Evolutionary conservation across 2,888 invertebrate genomes (phyloP).

Genomic region (Campoletis raptor): DNA sequence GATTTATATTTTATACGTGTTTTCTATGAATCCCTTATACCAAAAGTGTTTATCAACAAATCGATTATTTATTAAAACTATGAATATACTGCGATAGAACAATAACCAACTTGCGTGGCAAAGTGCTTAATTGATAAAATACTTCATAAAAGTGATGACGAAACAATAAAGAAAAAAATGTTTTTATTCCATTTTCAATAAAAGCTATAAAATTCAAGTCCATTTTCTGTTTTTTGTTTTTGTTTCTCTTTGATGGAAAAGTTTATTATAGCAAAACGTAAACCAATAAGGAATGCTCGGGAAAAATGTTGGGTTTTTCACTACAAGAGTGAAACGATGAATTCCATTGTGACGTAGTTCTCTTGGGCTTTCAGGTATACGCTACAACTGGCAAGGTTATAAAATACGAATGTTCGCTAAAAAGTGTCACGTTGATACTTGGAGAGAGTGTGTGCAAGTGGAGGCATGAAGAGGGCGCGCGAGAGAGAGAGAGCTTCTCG

Average conservation of each 20-base stretch:
- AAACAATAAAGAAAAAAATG: neutral
- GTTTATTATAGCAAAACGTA: conserved; percentile 1
- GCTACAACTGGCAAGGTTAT: conserved; percentile 46
- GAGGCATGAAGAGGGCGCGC: conserved; percentile 12
- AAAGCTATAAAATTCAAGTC: neutral
- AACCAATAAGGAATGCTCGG: conserved; percentile 17
- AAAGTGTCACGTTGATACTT: conserved; percentile 58
- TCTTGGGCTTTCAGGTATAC: conserved; percentile 11
- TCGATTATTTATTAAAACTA: neutral
- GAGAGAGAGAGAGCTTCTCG: conserved; percentile 23
- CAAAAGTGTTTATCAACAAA: neutral
- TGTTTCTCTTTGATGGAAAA: neutral
- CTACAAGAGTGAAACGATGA: conserved; percentile 26
- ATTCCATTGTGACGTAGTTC: conserved; percentile 28
- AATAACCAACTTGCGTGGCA: too few relatives aligned
- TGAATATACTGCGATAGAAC: too few relatives aligned
- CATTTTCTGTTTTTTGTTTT: neutral
- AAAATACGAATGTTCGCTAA: conserved; percentile 56
- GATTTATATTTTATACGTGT: neutral
- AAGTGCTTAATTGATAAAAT: neutral
- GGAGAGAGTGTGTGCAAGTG: conserved; percentile 1
- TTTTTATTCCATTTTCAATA: neutral
- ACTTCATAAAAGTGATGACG: neutral
- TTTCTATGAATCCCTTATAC: too few relatives aligned
- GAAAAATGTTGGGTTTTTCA: conserved; percentile 2